Evolutionary conservation across 2,113 vertebrate genomes (phyloP).

Genomic region (Catharus bicknelli): DNA sequence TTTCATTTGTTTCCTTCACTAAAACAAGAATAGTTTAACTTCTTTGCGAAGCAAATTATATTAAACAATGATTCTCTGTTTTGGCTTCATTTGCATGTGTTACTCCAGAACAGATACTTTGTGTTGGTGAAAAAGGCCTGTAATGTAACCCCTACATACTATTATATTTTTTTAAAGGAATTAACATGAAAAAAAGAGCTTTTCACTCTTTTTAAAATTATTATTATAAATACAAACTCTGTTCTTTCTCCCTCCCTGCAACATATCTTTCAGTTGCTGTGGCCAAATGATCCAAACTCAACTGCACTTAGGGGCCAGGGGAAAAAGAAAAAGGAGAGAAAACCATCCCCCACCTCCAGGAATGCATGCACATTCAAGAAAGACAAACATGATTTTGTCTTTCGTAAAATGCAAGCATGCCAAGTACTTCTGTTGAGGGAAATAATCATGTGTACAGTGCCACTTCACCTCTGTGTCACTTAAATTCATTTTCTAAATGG

Average conservation of each 20-base stretch:
- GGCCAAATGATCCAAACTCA: slow-evolving; percentile 44
- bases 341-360: slow-evolving; percentile 54
- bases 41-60: slow-evolving; percentile 23
- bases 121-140: slow-evolving; percentile 47
- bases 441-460: background rate
- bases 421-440: slow-evolving; percentile 56
- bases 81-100: slow-evolving; percentile 32
- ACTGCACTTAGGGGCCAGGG: background rate
- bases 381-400: slow-evolving; percentile 70
- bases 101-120: slow-evolving; percentile 55
- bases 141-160: slow-evolving; percentile 44
- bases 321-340: slow-evolving; percentile 23
- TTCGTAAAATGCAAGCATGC: slow-evolving; percentile 53
- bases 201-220: background rate
- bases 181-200: slow-evolving; percentile 52
- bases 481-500: slow-evolving; percentile 19
- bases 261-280: slow-evolving; percentile 21
- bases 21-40: background rate
- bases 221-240: slow-evolving; percentile 47
- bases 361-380: slow-evolving; percentile 56
- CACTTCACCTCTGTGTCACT: slow-evolving; percentile 43
- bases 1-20: background rate
- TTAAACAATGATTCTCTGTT: slow-evolving; percentile 58
- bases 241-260: slow-evolving; percentile 1
- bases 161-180: slow-evolving; percentile 46